Evolutionary conservation across 2,888 invertebrate genomes (phyloP), one percentile per base, ranked within the genome.

Genomic region (Dolomedes plantarius): DNA sequence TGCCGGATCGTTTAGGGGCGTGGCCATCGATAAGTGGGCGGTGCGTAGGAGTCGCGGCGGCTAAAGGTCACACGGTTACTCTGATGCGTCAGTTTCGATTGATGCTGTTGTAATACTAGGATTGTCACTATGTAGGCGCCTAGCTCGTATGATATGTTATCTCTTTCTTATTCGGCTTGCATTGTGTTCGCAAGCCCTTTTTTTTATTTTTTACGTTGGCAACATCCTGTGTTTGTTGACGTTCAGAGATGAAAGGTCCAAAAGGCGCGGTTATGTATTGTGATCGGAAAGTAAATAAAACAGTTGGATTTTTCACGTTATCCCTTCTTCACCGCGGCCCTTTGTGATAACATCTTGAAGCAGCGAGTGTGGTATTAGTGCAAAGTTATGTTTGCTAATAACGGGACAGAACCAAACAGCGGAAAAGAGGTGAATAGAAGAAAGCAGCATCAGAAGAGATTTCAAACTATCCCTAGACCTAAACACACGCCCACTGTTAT

Each of bases 31-130:
- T 41, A 50, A 73, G 83, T 85, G 73, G 83, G 83, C 83, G 83
- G 72, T 73, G 83, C 68, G 83, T 85, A 73, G 83, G 83, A 72
- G 83, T 83, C 46, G 28, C 28, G 36, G 32, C 74, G 41, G 56
- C 75, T 71, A 76, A 83, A 83, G 82, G 82, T 83, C 82, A 76
- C 32, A n/a, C 67, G 67, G 36, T 67, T 31, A 0, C 36, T 31
- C 28, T 62, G 69, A 78, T 65, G 71, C 62, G 67, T 74, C 68
- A 80, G 80, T 80, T 80, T 80, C 36, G 67, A 80, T 74, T 46
- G 80, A 80, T 68, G 73, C 36, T 67, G n/a, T 80, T 39, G 74
- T 74, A 39, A 41, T 27, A 68, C 65, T 28, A 32, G 32, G 79
- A 65, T 72, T 72, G 71, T 79, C 73, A 67, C 79, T 81, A 29